These are phyloP conservation scores for Cheirogaleus major DNA, from an alignment of 2,797 vertebrate species.

Conservation along the genomic window DNA sequence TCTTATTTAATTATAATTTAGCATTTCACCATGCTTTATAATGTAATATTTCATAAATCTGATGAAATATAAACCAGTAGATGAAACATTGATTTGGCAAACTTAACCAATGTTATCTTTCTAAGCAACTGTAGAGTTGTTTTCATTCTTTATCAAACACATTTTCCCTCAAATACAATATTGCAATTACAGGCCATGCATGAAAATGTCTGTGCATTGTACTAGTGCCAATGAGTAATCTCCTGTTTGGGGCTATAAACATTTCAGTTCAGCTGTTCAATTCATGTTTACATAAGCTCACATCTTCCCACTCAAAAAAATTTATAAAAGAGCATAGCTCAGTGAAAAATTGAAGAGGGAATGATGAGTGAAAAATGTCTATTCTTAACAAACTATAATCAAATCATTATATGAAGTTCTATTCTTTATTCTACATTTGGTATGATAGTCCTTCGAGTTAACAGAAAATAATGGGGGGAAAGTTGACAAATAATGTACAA, in stretches of 20 bases:
- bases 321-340: slow-evolving; percentile 79
- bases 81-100: slow-evolving; percentile 53
- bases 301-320: slow-evolving; percentile 74
- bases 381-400: slow-evolving; percentile 80
- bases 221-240: slow-evolving; percentile 73
- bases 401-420: slow-evolving; percentile 69
- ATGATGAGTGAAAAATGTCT: slow-evolving; percentile 76
- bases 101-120: slow-evolving; percentile 49
- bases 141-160: slow-evolving; percentile 71
- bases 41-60: slow-evolving; percentile 9
- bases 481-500: slow-evolving; percentile 52
- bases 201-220: slow-evolving; percentile 75
- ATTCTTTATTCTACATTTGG: slow-evolving; percentile 63
- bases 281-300: slow-evolving; percentile 76
- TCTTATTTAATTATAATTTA: neutral
- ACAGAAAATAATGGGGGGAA: neutral
- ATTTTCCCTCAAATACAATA: slow-evolving; percentile 78
- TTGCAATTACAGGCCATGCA: slow-evolving; percentile 66
- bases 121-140: slow-evolving; percentile 56
- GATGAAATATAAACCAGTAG: slow-evolving; percentile 32
- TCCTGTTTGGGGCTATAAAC: slow-evolving; percentile 75
- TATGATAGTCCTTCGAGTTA: slow-evolving; percentile 37
- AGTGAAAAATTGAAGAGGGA: slow-evolving; percentile 77
- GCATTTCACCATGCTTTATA: neutral
- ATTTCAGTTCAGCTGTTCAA: slow-evolving; percentile 79